Evolutionary conservation across 1,140 invertebrate species (phyloP), one percentile per base, ranked within the genome.

Genomic region (Papilio aristodemus): DNA sequence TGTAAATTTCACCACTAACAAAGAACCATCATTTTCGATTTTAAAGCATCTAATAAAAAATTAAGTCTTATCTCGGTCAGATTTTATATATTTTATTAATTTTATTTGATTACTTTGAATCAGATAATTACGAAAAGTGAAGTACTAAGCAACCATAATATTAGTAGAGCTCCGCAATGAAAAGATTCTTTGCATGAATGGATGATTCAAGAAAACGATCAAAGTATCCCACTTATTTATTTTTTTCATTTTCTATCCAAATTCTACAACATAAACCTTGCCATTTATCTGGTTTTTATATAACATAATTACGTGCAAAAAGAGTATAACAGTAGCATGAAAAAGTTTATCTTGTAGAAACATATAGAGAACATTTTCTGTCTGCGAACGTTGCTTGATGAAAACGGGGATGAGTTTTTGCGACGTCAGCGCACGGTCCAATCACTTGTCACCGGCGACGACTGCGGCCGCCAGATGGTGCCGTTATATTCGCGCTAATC

Each of bases 401-500:
- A 66, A 43, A 50, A 66, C 25, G 38, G 22, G 38, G 38, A 46
- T 43, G 63, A 66, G 41, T 66, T 66, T 66, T 66, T 66, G 63
- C 43, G 39, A 50, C 22, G 63, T 66, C 63, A 66, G 63, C 41
- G 27, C 63, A 36, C 38, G 27, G n/a, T 66, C 22, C 39, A 66
- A 66, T 50, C 63, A 66, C 63, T 66, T 66, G 63, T 66, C 63
- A 46, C 5, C 8, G 37, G 37, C 62, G 43, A 6, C 58, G 58
- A 59, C 22, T 72, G 71, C 70, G 75, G 73, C 76, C 69, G 70
- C 77, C 84, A 84, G 83, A 84, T 87, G 85, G 75, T 77, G 71
- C 63, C 74, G 57, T 69, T 70, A 81, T 78, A 86, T 85, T 77
- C 77, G 71, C 43, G 71, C 74, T 84, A 82, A 85, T 83, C 79